Conservation (phyloP, 2,113 vertebrate species). For the Gallinago media region DNA sequence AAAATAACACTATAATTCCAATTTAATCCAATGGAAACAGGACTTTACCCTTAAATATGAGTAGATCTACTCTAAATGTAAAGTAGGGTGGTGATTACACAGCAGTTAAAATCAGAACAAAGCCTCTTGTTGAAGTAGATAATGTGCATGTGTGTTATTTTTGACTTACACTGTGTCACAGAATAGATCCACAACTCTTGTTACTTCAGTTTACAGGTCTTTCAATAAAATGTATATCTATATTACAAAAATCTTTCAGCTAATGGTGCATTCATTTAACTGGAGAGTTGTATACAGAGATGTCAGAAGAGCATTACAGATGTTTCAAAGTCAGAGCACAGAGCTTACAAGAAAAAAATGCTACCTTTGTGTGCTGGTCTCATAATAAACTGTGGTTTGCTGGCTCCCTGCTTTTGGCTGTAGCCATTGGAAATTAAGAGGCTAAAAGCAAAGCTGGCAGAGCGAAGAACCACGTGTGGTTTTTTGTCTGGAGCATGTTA, state of each 20-base stretch:
- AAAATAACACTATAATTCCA: not conserved
- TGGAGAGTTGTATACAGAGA: not conserved
- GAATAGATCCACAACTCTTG: not conserved
- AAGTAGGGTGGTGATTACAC: conserved; percentile 15
- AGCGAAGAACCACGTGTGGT: not conserved
- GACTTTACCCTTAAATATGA: not conserved
- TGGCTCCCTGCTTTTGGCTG: conserved; percentile 2
- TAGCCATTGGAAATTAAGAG: conserved; percentile 6
- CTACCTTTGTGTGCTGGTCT: not conserved
- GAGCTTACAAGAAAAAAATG: not conserved
- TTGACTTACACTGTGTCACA: not conserved
- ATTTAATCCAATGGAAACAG: not conserved
- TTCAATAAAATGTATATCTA: not conserved
- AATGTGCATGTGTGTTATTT: not conserved
- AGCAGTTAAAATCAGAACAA: conserved; percentile 4
- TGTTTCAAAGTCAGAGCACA: not conserved
- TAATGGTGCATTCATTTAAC: not conserved
- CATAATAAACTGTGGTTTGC: not conserved
- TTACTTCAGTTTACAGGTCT: not conserved
- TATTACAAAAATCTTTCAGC: not conserved
- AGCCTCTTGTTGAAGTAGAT: not conserved
- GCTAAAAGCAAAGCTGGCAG: conserved; percentile 20
- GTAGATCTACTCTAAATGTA: not conserved
- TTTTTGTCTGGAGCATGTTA: not conserved
- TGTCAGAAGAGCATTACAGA: not conserved